A percentile compares a stretch with the other conserved stretches of the same genome.
phyloP scores from a whole-genome alignment of 2,797 vertebrate species.

The Phyllotis vaccarum region DNA sequence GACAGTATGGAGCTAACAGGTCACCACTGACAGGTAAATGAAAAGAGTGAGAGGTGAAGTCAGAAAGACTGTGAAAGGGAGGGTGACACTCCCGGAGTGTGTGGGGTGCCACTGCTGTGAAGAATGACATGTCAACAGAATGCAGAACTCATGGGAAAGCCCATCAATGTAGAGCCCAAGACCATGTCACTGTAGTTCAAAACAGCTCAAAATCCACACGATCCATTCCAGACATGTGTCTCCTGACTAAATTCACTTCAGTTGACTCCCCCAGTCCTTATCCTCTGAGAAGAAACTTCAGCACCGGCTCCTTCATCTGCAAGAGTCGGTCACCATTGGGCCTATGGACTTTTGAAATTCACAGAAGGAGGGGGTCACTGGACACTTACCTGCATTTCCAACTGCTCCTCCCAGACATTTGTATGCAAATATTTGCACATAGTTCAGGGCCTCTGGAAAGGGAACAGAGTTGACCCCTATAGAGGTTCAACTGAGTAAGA shows the following conservation, averaged over 20 bases:
- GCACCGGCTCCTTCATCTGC: not conserved
- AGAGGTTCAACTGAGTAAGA: not conserved
- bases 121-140: too few species aligned
- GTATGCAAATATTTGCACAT: not conserved
- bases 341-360: not conserved
- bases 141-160: not conserved
- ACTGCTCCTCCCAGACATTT: not conserved
- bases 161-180: not conserved
- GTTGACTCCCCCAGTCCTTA: not conserved
- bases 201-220: not conserved
- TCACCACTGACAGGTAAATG: not conserved
- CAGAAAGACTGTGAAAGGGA: not conserved
- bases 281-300: accelerated
- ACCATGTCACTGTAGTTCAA: not conserved
- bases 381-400: not conserved
- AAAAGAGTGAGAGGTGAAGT: not conserved
- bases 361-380: not conserved
- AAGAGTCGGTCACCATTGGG: not conserved
- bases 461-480: too few species aligned
- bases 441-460: too few species aligned
- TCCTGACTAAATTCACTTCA: not conserved
- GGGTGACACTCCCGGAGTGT: accelerated
- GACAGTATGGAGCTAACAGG: not conserved
- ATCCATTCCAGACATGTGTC: accelerated
- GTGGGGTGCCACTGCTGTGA: not conserved